Percentiles rank a stretch among this genome's conserved stretches.
phyloP scores from a whole-genome alignment of 2,797 vertebrate genomes.

The Chelon labrosus region DNA sequence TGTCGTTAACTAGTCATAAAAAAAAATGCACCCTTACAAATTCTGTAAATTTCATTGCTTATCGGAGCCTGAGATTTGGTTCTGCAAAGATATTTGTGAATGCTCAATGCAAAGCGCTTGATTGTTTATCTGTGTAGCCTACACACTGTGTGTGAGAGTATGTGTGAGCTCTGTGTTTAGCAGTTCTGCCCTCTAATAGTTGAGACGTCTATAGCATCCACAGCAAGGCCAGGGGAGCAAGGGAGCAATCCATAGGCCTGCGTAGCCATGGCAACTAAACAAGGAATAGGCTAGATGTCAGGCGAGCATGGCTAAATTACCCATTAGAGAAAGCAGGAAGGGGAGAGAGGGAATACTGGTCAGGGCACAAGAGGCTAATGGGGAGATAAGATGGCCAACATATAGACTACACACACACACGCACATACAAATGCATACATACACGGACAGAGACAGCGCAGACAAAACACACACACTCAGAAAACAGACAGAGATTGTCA shows the following conservation, averaged over 20 bases:
- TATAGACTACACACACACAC: slow-evolving; percentile 67
- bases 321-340: slow-evolving; percentile 86
- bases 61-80: slow-evolving; percentile 20
- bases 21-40: slow-evolving; percentile 9
- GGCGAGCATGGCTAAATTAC: slow-evolving; percentile 89
- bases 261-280: slow-evolving; percentile 89
- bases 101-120: slow-evolving; percentile 40
- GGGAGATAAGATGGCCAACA: slow-evolving; percentile 84
- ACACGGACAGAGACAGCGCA: not conserved
- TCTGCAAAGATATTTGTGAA: slow-evolving; percentile 37
- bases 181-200: slow-evolving; percentile 78
- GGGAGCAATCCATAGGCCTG: slow-evolving; percentile 84
- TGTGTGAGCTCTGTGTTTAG: slow-evolving; percentile 59
- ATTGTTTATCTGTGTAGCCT: slow-evolving; percentile 51
- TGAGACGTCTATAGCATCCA: slow-evolving; percentile 83
- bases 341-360: slow-evolving; percentile 83
- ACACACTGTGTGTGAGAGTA: slow-evolving; percentile 27
- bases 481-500: slow-evolving; percentile 53
- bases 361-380: slow-evolving; percentile 86
- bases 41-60: slow-evolving; percentile 17
- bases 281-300: slow-evolving; percentile 88
- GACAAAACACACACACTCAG: slow-evolving; percentile 41
- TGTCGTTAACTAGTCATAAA: slow-evolving; percentile 35
- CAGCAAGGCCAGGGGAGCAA: slow-evolving; percentile 81
- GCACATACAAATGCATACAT: slow-evolving; percentile 8